Evolutionary conservation across 2,888 invertebrate species (phyloP).

Genomic region (Stramonita haemastoma): DNA sequence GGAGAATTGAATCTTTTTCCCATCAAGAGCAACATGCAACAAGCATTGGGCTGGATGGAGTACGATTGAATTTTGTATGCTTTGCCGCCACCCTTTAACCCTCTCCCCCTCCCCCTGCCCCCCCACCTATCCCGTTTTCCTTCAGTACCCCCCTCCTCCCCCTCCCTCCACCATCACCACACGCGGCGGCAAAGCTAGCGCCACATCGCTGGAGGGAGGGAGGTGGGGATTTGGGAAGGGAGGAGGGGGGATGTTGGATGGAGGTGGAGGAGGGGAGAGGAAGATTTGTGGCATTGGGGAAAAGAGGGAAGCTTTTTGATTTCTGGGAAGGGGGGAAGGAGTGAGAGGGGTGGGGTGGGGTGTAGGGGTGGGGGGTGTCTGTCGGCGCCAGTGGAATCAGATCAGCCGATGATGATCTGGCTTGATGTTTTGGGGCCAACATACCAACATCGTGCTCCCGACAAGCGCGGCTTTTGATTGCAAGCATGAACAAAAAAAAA

Average conservation of each 20-base stretch:
- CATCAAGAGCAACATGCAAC: neutral
- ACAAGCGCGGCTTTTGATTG: neutral
- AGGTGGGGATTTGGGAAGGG: neutral
- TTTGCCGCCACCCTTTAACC: neutral
- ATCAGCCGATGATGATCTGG: conserved; percentile 29
- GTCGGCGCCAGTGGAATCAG: conserved; percentile 28
- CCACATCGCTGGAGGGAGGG: neutral
- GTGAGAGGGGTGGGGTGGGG: neutral
- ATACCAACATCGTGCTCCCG: neutral
- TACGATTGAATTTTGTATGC: neutral
- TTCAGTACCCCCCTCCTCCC: neutral
- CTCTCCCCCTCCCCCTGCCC: neutral
- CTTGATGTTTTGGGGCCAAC: conserved; percentile 32
- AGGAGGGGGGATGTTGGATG: neutral
- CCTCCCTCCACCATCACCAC: too few relatives aligned
- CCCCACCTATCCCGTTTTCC: conserved; percentile 2
- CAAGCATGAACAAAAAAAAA: too few relatives aligned
- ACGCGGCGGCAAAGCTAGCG: neutral
- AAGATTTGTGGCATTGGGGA: neutral
- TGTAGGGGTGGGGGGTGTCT: neutral
- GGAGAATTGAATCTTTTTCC: neutral
- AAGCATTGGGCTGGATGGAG: neutral
- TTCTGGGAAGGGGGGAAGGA: conserved; percentile 10
- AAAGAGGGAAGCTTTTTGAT: conserved; percentile 42
- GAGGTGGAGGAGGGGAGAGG: neutral